Percentiles rank a stretch among this genome's conserved stretches.
Conservation (phyloP, 1,140 invertebrate species). For the Mesaphorura yosii region DNA sequence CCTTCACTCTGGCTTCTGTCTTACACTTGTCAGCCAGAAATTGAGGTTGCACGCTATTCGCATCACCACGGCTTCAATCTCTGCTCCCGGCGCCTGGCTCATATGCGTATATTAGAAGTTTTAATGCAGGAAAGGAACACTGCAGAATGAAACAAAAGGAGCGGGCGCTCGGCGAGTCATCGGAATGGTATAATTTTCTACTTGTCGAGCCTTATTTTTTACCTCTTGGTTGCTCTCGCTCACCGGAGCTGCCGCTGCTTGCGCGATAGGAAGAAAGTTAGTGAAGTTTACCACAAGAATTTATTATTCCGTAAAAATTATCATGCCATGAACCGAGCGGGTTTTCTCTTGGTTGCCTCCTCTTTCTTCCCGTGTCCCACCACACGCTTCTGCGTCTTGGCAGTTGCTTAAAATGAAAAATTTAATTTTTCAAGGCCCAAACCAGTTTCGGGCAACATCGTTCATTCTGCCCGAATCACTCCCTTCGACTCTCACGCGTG, state of each 20-base stretch:
- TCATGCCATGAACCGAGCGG: conserved; percentile 30
- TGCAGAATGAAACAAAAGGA: no score
- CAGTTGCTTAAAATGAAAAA: conserved; percentile 31
- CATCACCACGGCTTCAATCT: no score
- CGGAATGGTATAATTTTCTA: conserved; percentile 30
- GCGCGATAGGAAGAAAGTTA: not conserved
- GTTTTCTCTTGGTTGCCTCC: no score
- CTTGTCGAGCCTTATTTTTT: conserved; percentile 25
- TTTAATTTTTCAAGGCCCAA: conserved; percentile 32
- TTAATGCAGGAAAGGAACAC: no score
- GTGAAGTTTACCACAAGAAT: conserved; percentile 26
- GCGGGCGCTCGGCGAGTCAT: conserved; percentile 10
- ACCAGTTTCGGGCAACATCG: conserved; percentile 28
- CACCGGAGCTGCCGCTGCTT: not conserved
- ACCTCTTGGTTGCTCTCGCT: no score
- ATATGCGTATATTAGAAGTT: no score
- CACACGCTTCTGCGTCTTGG: no score
- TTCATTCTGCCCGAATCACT: conserved; percentile 24
- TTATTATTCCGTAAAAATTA: conserved; percentile 33
- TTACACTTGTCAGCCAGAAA: no score
- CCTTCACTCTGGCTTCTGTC: conserved; percentile 4
- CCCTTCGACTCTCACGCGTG: conserved; percentile 27
- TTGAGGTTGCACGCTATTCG: no score
- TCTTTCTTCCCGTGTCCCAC: not conserved
- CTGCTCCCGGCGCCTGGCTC: no score